Evolutionary conservation across 2,113 vertebrate genomes (phyloP).

Genomic region (Picathartes gymnocephalus): DNA sequence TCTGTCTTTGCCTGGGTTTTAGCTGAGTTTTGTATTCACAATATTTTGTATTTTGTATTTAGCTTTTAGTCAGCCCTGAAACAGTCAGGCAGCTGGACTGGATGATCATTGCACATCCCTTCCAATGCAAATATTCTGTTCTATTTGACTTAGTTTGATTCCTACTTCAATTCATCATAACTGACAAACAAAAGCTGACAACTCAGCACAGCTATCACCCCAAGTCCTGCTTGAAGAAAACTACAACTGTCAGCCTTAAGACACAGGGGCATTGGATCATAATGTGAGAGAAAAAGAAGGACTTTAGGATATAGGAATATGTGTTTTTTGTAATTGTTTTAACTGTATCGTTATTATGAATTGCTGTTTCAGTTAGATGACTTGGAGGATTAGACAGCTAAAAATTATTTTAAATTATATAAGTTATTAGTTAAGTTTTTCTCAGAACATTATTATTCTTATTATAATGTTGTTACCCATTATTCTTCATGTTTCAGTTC

Average conservation of each 20-base stretch:
- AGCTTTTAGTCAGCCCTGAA: not conserved
- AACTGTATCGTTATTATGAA: not conserved
- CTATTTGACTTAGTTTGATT: not conserved
- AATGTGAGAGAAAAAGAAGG: not conserved
- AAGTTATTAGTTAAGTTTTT: not conserved
- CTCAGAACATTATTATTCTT: not conserved
- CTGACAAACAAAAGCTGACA: not conserved
- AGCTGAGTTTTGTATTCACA: not conserved
- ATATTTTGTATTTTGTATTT: no score
- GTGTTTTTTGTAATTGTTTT: not conserved
- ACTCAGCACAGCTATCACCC: not conserved
- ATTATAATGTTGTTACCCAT: not conserved
- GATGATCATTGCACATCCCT: not conserved
- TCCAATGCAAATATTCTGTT: not conserved
- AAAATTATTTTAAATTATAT: not conserved
- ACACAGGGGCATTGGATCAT: not conserved
- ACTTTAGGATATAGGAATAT: not conserved
- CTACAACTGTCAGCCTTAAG: not conserved
- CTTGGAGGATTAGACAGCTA: not conserved
- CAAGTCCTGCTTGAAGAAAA: not conserved
- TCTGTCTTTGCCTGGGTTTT: not conserved
- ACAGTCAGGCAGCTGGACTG: not conserved
- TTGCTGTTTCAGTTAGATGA: not conserved
- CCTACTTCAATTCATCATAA: not conserved
- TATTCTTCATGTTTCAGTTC: not conserved